Base-by-base conservation (phyloP, 2,113 vertebrate species). In the Grammomys surdaster region DNA sequence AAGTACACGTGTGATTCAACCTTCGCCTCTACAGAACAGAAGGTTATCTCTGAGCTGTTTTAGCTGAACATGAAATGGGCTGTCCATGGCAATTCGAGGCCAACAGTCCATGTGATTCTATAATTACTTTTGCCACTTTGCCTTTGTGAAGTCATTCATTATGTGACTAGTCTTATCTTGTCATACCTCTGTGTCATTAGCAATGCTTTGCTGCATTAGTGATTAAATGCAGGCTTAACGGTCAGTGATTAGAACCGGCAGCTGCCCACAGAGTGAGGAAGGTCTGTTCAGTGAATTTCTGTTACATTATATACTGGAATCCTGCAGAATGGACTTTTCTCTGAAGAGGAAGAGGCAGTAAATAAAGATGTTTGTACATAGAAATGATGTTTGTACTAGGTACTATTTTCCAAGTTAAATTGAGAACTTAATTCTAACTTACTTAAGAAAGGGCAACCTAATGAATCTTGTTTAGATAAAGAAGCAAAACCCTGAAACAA, bases 81-180 rank as follows among this genome's bases (percentile, higher is more conserved):
- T 78, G 98, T 98, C 98, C 93, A 85, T 31, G 97, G 97, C 98
- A 96, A 95, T 97, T 94, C 77, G 75, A 97, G 97, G 97, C 97
- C 97, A 97, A 95, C 2, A 4, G 95, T 92, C 97, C 81, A 63
- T 80, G 97, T 11, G 88, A 94, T 97, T 96, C 98, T 98, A 89
- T 98, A 98, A 98, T 99, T 98, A 92, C 98, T 98, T 97, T 88
- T 88, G 98, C 98, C 98, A 97, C 98, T 97, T 91, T 78, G 97
- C 97, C 98, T 98, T 98, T 97, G 98, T 97, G 98, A 96, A 98
- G 97, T 31, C 98, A 91, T 98, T 98, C 98, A 96, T 96, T 98
- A 97, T 2, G 72, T 94, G 97, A 92, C 96, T 87, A 36, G n/a
- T 51, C 98, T 99, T 99, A 99, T 99, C 99, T 99, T 97, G 98